Base-by-base conservation (phyloP, 1,140 invertebrate species). In the Calosoma granatense region DNA sequence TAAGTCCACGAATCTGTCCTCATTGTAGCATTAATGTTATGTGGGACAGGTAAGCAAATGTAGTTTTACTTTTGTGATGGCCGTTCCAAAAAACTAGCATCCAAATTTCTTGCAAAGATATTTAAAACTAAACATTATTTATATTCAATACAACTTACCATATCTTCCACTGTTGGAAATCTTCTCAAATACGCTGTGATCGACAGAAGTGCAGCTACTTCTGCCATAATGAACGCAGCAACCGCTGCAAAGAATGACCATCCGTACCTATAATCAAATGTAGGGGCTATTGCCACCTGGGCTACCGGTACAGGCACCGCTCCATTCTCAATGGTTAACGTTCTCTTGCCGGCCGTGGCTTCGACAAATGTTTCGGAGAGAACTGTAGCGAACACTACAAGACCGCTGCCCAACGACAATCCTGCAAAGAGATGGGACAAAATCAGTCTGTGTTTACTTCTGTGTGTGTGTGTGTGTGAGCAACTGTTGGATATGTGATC, bases 211-310 rank as follows among this genome's bases (percentile, higher is more conserved):
- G 81, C 85, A 0, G 83, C 79, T 53, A 85, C 66, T 70, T 86
- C 82, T 6, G 82, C 78, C 62, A 83, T 72, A 58, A 87, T 79
- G 58, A 87, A 76, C 39, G 82, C 80, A 36, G 78, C 72, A 21
- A 82, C 80, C 2, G 84, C 83, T 12, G 82, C 75, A 62, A 85
- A 79, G 65, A 86, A 85, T 56, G 82, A 84, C 82, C 83, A 86
- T 47, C 84, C 85, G 67, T 87, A 87, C 20, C 76, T 74, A 69
- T 83, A 83, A 59, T 79, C 75, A 61, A 78, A 81, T 54, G 73
- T 58, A 22, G 64, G 66, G 15, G 61, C 36, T 58, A 51, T 55
- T 54, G 55, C 21, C 22, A 21, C 14, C 30, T 20, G 55, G 54
- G 52, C 36, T 54, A 55, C 36, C 6, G 53, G 1, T 12, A 2